Evolutionary conservation across 2,888 invertebrate genomes (phyloP).

Genomic region (Drosophila ezoana): DNA sequence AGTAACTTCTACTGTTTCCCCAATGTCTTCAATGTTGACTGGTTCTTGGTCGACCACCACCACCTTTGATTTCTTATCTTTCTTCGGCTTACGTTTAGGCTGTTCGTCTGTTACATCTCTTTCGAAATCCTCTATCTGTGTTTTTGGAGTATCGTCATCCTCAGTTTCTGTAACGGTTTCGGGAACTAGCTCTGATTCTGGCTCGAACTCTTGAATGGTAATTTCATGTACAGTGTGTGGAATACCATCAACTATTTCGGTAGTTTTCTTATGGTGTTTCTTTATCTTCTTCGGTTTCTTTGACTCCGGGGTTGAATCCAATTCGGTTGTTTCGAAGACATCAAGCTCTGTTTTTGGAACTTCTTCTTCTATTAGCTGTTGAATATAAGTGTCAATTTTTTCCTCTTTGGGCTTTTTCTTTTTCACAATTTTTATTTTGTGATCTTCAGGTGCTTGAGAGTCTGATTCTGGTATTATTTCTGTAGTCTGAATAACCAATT

Average conservation of each 20-base stretch:
- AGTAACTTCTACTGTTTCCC: constrained; percentile 73
- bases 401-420: constrained; percentile 79
- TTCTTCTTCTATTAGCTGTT: constrained; percentile 81
- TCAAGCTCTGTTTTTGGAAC: constrained; percentile 83
- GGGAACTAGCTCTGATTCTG: constrained; percentile 55
- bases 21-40: constrained; percentile 54
- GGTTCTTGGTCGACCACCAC: constrained; percentile 82
- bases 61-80: constrained; percentile 84
- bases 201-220: constrained; percentile 64
- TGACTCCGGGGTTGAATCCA: constrained; percentile 72
- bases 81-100: constrained; percentile 60
- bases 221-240: constrained; percentile 75
- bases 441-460: constrained; percentile 22
- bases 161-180: constrained; percentile 13
- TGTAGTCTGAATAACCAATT: constrained; percentile 84
- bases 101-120: constrained; percentile 57
- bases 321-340: constrained; percentile 81
- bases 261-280: constrained; percentile 83
- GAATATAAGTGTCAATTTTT: constrained; percentile 77
- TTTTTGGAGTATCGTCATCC: constrained; percentile 7
- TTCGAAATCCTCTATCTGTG: constrained; percentile 53
- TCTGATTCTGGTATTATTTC: constrained; percentile 77
- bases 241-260: constrained; percentile 74
- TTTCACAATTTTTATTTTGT: constrained; percentile 70
- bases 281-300: constrained; percentile 82